Evolutionary conservation across 2,797 vertebrate genomes (phyloP).

Genomic region (Acanthurus lineatus): DNA sequence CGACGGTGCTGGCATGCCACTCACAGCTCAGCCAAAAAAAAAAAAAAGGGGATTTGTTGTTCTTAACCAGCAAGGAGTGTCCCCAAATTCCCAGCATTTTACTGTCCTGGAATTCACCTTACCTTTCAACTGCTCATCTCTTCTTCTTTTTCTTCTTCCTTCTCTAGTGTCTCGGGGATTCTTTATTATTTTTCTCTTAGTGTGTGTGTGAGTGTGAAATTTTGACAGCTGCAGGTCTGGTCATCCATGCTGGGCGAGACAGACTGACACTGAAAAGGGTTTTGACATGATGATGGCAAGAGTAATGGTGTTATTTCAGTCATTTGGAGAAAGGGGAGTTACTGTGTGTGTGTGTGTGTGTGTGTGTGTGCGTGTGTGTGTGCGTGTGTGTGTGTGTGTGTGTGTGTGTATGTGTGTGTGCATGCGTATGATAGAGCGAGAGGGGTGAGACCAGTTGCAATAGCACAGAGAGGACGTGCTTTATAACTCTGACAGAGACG

Average conservation of each 20-base stretch:
- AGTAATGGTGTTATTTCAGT: constrained; percentile 81
- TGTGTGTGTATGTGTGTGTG: no score
- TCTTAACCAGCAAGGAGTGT: constrained; percentile 68
- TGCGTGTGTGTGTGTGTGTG: no score
- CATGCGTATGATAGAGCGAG: background rate
- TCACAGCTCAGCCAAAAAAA: constrained; percentile 70
- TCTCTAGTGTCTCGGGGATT: constrained; percentile 19
- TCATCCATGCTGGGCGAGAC: constrained; percentile 60
- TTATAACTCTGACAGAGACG: constrained; percentile 56
- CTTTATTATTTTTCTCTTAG: constrained; percentile 55
- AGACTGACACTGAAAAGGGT: constrained; percentile 68
- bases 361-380: constrained; percentile 1
- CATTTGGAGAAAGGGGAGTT: constrained; percentile 70
- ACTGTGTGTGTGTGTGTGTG: constrained; percentile 20
- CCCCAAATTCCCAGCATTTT: constrained; percentile 65
- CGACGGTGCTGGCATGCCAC: constrained; percentile 67
- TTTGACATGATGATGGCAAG: constrained; percentile 76
- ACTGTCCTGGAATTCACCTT: constrained; percentile 65
- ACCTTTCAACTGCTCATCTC: constrained; percentile 56
- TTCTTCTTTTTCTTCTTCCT: background rate
- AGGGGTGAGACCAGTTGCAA: constrained; percentile 56
- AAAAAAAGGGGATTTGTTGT: constrained; percentile 69
- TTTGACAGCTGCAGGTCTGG: constrained; percentile 79
- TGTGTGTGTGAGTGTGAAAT: constrained; percentile 29
- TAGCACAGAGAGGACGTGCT: constrained; percentile 47